Evolutionary conservation across 2,888 invertebrate species (phyloP), one percentile per base, ranked within the genome.

Genomic region (Auanema freiburgensis): DNA sequence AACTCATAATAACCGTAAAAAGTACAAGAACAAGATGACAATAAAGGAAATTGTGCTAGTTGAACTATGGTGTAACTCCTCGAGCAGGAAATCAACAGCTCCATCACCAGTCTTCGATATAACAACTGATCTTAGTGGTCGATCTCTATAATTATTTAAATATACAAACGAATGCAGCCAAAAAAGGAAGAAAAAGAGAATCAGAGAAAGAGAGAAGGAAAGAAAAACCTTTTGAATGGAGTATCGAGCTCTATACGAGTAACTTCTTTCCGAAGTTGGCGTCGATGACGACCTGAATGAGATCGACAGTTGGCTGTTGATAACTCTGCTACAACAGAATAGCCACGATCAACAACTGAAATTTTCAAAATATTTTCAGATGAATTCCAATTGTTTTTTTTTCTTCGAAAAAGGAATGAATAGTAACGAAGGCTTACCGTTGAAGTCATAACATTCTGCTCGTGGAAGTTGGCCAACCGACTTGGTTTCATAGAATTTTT

Each of bases 101-200:
- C 76, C 74, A 63, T 81, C 81, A 12, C 81, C 82, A 44, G 68
- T 71, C 64, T 81, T 81, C 6, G 77, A 65, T 14, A 81, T 69
- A 4, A 79, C 78, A n/a, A 81, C 78, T 49, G 73, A 72, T 1
- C 81, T 74, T 6, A 72, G 68, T 46, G 62, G 60, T 3, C 78
- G 69, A 52, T 67, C 60, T 60, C 79, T 77, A 65, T 55, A 73
- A 51, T 33, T 33, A 33, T 33, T 33, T 33, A 33, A 4, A 23
- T 46, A 46, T 46, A 5, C 8, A 33, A 33, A 33, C 8, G 33
- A 33, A 33, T 33, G 3, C 33, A 33, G 33, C 3, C 33, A 33
- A 33, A 33, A 33, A 33, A 33, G 33, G 33, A 33, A 33, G 33
- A 33, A 8, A 33, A 33, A 33, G 33, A 33, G 33, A 33, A 8